Base-by-base conservation (phyloP, 2,888 invertebrate genomes). In the Nemotelus nigrinus region DNA sequence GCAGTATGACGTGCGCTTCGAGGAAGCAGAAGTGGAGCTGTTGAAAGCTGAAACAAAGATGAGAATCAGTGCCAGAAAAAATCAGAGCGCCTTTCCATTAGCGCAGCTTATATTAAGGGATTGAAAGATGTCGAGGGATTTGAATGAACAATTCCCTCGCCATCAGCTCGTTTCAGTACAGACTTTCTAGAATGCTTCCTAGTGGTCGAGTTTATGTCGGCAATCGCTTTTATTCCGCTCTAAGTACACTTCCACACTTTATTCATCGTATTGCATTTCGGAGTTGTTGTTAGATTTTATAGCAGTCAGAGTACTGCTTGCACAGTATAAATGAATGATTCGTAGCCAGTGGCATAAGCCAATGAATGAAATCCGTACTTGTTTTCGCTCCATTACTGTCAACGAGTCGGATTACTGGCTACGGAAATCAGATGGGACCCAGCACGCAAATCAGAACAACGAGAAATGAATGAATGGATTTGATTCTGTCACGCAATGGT, bases 121-220 rank as follows among this genome's bases (percentile, higher is more conserved):
- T 39, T 44, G 53, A 71, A 71, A 55, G 43, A 41, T 44, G 44
- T 44, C 25, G 4, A 25, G 25, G 71, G 57, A 43, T 55, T 43
- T 71, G 71, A 71, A 71, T 57, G 57, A n/a, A 55, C 44, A 41
- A 71, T 71, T 71, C 71, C 55, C 71, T 44, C 4, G 65, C n/a
- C n/a, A 47, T 43, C 63, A 39, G 63, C 10, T 63, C 10, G 47
- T n/a, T 7, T n/a, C 43, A 65, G 45, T 47, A 10, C 65, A n/a
- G 65, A 47, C 65, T 45, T 44, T 41, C 10, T 65, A 6, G 47
- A 47, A 63, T 63, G 65, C 65, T 47, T 41, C 10, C 10, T 6
- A n/a, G 10, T 47, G 65, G n/a, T 2, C 44, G 43, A 44, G 65
- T 65, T 65, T 65, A 65, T 47, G 65, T 25, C 47, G 47, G 65